Conservation (phyloP, 2,888 invertebrate genomes). For the Acrobasis consociella region DNA sequence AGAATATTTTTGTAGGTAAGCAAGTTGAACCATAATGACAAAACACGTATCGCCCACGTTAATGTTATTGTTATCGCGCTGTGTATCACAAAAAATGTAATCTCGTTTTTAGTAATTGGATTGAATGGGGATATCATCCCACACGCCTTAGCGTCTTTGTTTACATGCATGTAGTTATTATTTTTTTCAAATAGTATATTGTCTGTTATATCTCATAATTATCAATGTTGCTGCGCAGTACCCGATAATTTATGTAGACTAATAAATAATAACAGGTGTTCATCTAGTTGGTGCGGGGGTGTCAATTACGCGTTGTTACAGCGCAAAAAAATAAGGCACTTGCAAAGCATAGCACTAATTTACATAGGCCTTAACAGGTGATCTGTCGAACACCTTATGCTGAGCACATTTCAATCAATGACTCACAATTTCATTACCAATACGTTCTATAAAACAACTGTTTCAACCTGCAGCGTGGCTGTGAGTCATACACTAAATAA, state of each 20-base stretch:
- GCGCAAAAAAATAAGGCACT: slow-evolving; percentile 31
- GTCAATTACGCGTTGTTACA: slow-evolving; percentile 23
- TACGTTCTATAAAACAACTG: slow-evolving; percentile 54
- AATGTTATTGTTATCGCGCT: slow-evolving; percentile 58
- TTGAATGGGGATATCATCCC: slow-evolving; percentile 71
- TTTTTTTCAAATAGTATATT: slow-evolving; percentile 23
- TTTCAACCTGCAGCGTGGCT: slow-evolving; percentile 47
- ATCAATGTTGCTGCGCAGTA: slow-evolving; percentile 28
- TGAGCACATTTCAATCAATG: slow-evolving; percentile 59
- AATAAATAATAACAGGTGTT: slow-evolving; percentile 25
- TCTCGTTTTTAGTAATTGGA: slow-evolving; percentile 71
- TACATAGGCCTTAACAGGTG: slow-evolving; percentile 53
- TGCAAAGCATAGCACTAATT: slow-evolving; percentile 58
- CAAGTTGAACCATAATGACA: slow-evolving; percentile 47
- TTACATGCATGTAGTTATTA: slow-evolving; percentile 52
- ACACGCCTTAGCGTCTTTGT: slow-evolving; percentile 69
- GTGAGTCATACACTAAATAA: slow-evolving; percentile 74
- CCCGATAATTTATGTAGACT: slow-evolving; percentile 25
- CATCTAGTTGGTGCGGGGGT: slow-evolving; percentile 25
- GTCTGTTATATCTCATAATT: slow-evolving; percentile 22
- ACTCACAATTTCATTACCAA: slow-evolving; percentile 60
- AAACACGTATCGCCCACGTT: slow-evolving; percentile 63
- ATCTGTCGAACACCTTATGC: slow-evolving; percentile 59
- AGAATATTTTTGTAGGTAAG: slow-evolving; percentile 50
- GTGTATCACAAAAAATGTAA: slow-evolving; percentile 66